Evolutionary conservation across 2,797 vertebrate species (phyloP).

Genomic region (Synanceia verrucosa): DNA sequence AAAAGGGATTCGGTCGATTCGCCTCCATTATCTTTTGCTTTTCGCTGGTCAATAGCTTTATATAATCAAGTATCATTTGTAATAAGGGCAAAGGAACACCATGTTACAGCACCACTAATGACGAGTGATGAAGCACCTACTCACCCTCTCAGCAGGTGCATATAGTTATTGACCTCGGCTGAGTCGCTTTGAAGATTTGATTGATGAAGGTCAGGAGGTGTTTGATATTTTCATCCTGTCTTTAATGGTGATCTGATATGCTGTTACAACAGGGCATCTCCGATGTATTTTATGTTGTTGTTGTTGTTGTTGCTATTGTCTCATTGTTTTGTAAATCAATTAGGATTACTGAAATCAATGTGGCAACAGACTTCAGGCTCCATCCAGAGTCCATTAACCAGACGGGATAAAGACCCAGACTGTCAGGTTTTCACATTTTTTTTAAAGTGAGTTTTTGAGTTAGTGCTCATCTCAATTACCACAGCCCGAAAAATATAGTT

Average conservation of each 20-base stretch:
- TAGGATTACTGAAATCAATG: too few species aligned
- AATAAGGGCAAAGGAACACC: conserved; percentile 4
- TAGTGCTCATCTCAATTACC: too few species aligned
- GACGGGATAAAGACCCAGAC: neutral
- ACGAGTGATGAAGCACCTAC: conserved; percentile 1
- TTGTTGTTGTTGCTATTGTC: too few species aligned
- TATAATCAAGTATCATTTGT: conserved; percentile 20
- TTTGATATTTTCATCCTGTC: conserved; percentile 32
- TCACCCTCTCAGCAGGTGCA: conserved; percentile 4
- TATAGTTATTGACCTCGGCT: conserved; percentile 11
- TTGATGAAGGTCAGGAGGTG: conserved; percentile 16
- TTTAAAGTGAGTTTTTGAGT: too few species aligned
- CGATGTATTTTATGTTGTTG: neutral
- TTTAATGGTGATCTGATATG: neutral
- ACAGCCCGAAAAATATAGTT: too few species aligned
- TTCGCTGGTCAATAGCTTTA: conserved; percentile 20
- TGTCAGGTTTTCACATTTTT: too few species aligned
- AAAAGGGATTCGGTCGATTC: conserved; percentile 28
- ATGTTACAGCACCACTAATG: conserved; percentile 5
- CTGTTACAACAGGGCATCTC: neutral
- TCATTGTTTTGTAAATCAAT: too few species aligned
- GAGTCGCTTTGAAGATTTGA: neutral
- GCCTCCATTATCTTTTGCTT: conserved; percentile 32
- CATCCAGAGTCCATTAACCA: conserved; percentile 6
- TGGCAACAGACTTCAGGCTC: conserved; percentile 2